Base-by-base conservation (phyloP, 2,113 vertebrate genomes). In the Acrocephalus arundinaceus region DNA sequence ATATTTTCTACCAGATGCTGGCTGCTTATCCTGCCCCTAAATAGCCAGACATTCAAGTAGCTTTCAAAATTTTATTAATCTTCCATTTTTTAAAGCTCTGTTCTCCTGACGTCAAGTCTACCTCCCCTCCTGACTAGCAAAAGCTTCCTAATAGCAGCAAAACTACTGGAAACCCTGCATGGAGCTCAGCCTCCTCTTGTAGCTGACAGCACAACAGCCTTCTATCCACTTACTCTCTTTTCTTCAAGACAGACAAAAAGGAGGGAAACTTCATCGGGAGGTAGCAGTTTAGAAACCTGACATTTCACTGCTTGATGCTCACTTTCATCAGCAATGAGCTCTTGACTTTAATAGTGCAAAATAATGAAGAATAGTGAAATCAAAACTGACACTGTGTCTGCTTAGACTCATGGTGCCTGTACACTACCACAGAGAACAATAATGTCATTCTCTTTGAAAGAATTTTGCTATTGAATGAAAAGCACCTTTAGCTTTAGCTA, bases 261-360 rank as follows among this genome's bases (percentile, higher is more conserved):
- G 31, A 58, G 93, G 30, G 67, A 89, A 96, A 70, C 66, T 85
- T 96, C 91, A 67, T 43, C 0, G 0, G 59, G 63, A 94, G 67
- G 74, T 48, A 83, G 74, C 89, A 93, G 87, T 94, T 97, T 94
- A 96, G 78, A 89, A 82, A 90, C 39, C 27, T 96, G 89, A 93
- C 93, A 91, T 80, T 72, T 91, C 87, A 22, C 73, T 94, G 78
- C 62, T 91, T 78, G 91, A 85, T 87, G 46, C 58, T 89, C 67
- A 43, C 87, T 96, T 96, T 93, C 79, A 89, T 95, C 95, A 93
- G 62, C 65, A 74, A 28, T 58, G 59, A 90, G 78, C 70, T 77
- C 71, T 81, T 85, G 68, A 76, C 71, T 95, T 76, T 61, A 84
- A 87, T 81, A 49, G 41, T 59, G 54, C 52, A 83, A 95, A 90